Conservation (phyloP, 2,888 invertebrate genomes). For the Pemphredon lugubris region DNA sequence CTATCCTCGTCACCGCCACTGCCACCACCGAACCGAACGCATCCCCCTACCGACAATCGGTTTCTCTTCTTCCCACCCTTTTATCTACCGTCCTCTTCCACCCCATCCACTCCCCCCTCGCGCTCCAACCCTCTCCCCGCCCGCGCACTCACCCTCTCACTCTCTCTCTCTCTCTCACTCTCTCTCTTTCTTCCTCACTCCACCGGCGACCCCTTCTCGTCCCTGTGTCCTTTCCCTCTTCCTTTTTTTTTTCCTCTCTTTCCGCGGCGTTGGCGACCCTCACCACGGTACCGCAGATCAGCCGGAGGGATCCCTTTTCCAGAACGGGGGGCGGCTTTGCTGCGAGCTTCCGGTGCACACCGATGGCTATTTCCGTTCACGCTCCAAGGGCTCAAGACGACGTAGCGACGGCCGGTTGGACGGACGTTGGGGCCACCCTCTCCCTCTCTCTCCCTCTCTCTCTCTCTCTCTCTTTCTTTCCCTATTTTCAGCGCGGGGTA, state of each 20-base stretch:
- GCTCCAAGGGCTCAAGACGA: slow-evolving; percentile 42
- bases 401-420: background rate
- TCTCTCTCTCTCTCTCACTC: slow-evolving; percentile 19
- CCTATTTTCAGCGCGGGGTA: slow-evolving; percentile 37
- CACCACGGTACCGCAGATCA: slow-evolving; percentile 30
- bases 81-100: slow-evolving; percentile 48
- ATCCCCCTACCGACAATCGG: slow-evolving; percentile 53
- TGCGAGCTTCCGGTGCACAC: slow-evolving; percentile 61
- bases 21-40: slow-evolving; percentile 56
- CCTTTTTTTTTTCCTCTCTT: slow-evolving; percentile 26
- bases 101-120: slow-evolving; percentile 5
- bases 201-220: too few relatives aligned
- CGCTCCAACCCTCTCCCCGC: slow-evolving; percentile 6
- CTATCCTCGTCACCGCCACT: slow-evolving; percentile 58
- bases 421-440: background rate
- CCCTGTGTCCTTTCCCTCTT: slow-evolving; percentile 17
- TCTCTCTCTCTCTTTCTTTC: background rate
- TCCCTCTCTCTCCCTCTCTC: background rate
- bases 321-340: slow-evolving; percentile 17
- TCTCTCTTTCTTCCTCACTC: too few relatives aligned
- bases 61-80: slow-evolving; percentile 60
- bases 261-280: slow-evolving; percentile 57
- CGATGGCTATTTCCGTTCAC: slow-evolving; percentile 67
- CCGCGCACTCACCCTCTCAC: too few relatives aligned
- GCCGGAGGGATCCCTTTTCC: slow-evolving; percentile 39